Evolutionary conservation across 2,113 vertebrate species (phyloP).

Genomic region (Bubo scandiacus): DNA sequence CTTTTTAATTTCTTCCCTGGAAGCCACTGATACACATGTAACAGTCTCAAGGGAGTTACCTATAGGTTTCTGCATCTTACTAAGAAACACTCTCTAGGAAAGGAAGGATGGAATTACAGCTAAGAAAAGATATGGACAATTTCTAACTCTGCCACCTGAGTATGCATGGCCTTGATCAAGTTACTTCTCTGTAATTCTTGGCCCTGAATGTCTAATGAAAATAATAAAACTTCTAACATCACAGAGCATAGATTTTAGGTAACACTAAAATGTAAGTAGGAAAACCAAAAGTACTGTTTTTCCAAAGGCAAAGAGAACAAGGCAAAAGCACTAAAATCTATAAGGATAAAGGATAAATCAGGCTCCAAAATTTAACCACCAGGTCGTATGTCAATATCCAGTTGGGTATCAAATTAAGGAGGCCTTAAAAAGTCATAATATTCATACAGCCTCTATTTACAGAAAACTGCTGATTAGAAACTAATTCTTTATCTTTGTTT

Average conservation of each 20-base stretch:
- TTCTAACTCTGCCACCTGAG: neutral
- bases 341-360: neutral
- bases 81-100: neutral
- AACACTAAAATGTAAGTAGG: neutral
- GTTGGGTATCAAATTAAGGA: neutral
- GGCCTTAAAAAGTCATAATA: neutral
- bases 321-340: neutral
- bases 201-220: neutral
- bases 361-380: neutral
- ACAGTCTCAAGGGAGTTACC: neutral
- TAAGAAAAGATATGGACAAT: neutral
- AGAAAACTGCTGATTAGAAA: neutral
- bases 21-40: neutral
- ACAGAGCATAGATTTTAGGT: neutral
- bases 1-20: constrained; percentile 4
- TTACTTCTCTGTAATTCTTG: neutral
- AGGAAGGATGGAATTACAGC: neutral
- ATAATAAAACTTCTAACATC: neutral
- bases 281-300: neutral
- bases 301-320: neutral
- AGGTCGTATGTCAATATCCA: neutral
- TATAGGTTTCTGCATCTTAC: neutral
- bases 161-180: neutral
- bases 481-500: neutral
- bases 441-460: neutral